Base-by-base conservation (phyloP, 2,113 vertebrate species). In the Boulengeromyrus knoepffleri region DNA sequence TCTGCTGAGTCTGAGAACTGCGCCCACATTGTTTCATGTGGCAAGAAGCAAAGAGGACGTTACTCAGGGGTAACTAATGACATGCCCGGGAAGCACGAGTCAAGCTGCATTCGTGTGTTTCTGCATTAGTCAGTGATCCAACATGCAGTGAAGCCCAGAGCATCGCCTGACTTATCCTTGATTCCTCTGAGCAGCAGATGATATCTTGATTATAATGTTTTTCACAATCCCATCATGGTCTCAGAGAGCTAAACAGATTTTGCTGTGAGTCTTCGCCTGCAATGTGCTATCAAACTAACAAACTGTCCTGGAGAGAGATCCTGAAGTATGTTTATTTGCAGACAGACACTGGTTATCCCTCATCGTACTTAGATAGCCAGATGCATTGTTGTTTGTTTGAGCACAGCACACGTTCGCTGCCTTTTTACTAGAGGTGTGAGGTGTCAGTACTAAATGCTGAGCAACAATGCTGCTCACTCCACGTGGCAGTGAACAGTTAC, bases 121-220 rank as follows among this genome's bases (percentile, higher is more conserved):
- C 31, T 74, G 31, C 42, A 27, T 86, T 31, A 56, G 50, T 56
- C 3, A 56, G 52, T 58, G 86, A 88, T 52, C 17, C 50, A 88
- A 24, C 19, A 56, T 39, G 36, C 89, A 85, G 91, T 92, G 49
- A 90, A 39, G 12, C 86, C 53, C 56, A 80, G 77, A 92, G 91
- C 89, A 89, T 91, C 90, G 92, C 89, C 90, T 90, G 91, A 90
- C 91, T 92, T 84, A 36, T 74, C 31, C 3, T 15, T 74, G 66
- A 74, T 36, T 74, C n/a, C 66, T 74, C 12, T 31, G 31, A 36
- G 66, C n/a, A 36, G 66, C 66, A 74, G 27, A 70, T 36, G 27
- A 31, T 74, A 36, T 31, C 66, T 74, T 36, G 9, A 74, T 74
- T 13, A 36, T 74, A 31, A 74, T 31, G 27, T 74, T 31, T 74